phyloP scores from a whole-genome alignment of 2,888 invertebrate genomes.

The Stenolophus ochropezus region DNA sequence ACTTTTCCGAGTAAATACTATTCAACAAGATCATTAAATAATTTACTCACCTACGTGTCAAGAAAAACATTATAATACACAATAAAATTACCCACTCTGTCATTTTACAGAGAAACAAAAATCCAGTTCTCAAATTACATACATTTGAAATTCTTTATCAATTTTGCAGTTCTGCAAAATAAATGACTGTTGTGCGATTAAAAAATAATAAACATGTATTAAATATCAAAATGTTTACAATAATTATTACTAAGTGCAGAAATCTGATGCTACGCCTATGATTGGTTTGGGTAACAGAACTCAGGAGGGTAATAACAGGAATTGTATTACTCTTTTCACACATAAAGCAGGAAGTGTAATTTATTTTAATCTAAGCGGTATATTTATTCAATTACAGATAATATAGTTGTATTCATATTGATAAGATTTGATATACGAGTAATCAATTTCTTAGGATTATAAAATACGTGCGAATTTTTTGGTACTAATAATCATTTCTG shows the following conservation, averaged over 20 bases:
- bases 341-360: neutral
- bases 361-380: neutral
- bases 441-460: neutral
- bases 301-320: conserved; percentile 10
- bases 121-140: conserved; percentile 23
- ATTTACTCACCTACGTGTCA: neutral
- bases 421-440: conserved; percentile 4
- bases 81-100: conserved; percentile 20
- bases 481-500: neutral
- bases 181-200: neutral
- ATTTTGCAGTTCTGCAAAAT: neutral
- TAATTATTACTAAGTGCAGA: neutral
- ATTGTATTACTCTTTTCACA: conserved; percentile 16
- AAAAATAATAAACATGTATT: neutral
- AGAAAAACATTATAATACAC: conserved; percentile 14
- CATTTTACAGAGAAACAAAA: conserved; percentile 21
- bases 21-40: neutral
- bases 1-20: neutral
- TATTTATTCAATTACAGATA: neutral
- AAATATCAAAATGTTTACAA: neutral
- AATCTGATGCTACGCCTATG: neutral
- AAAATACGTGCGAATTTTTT: neutral
- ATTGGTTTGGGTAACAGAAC: neutral
- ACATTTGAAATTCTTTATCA: neutral
- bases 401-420: neutral